phyloP scores from a whole-genome alignment of 2,888 invertebrate species.

The Zhuqinia jingwanae region DNA sequence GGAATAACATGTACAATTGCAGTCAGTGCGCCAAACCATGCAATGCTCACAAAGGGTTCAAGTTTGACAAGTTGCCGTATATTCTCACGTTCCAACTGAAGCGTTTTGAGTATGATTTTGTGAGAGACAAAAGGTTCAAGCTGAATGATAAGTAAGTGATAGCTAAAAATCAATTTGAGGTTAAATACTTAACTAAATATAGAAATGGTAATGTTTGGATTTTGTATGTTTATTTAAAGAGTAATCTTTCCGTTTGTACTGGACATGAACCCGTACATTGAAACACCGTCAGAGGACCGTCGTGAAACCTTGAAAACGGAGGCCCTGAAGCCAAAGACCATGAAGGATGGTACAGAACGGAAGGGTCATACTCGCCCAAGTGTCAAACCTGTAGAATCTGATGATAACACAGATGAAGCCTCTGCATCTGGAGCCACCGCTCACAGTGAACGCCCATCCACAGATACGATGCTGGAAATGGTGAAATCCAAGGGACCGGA shows the following conservation, averaged over 20 bases:
- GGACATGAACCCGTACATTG: conserved; percentile 71
- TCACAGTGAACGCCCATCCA: background rate
- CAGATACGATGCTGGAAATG: conserved; percentile 47
- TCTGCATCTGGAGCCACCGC: conserved; percentile 6
- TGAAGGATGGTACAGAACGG: conserved; percentile 41
- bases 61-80: conserved; percentile 93
- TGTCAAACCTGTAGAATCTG: conserved; percentile 53
- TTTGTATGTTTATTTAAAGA: conserved; percentile 43
- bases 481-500: conserved; percentile 84
- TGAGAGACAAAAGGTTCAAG: conserved; percentile 62
- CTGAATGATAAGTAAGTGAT: conserved; percentile 66
- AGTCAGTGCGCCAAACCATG: conserved; percentile 92
- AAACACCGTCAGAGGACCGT: conserved; percentile 43
- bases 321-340: conserved; percentile 39
- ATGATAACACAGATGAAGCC: conserved; percentile 13
- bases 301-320: conserved; percentile 39
- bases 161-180: background rate
- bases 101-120: conserved; percentile 90
- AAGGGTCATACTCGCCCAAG: conserved; percentile 71
- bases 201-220: too few relatives aligned
- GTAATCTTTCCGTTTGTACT: conserved; percentile 62
- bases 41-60: conserved; percentile 94
- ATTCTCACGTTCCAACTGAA: conserved; percentile 92
- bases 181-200: background rate
- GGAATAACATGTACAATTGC: conserved; percentile 92